These are phyloP conservation scores for Prietella phreatophila DNA, from an alignment of 2,113 vertebrate genomes.

Conservation along the genomic window DNA sequence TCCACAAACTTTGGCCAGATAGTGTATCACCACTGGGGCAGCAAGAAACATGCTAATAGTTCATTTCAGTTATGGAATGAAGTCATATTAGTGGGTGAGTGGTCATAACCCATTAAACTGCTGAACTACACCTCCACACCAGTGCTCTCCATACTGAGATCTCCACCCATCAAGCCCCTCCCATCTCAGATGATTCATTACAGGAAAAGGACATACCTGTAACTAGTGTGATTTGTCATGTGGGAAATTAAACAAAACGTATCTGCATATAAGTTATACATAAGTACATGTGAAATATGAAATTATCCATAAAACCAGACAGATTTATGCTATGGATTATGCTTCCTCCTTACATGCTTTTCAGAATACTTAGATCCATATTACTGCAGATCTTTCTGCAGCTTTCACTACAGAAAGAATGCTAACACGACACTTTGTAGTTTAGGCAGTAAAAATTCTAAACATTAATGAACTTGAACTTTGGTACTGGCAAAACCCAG, in stretches of 20 bases:
- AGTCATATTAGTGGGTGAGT: neutral
- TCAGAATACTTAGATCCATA: neutral
- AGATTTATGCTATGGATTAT: neutral
- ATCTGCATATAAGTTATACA: too few relatives aligned
- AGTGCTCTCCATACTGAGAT: too few relatives aligned
- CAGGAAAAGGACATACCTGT: too few relatives aligned
- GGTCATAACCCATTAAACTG: neutral
- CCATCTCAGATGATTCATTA: too few relatives aligned
- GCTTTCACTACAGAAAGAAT: constrained; percentile 56
- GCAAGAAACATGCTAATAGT: neutral
- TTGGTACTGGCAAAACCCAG: neutral
- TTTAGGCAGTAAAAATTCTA: neutral
- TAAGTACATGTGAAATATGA: too few relatives aligned
- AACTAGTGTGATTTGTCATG: too few relatives aligned
- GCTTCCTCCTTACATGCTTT: neutral
- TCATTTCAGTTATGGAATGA: neutral
- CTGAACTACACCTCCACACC: too few relatives aligned
- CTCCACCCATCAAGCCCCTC: too few relatives aligned
- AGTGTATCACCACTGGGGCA: neutral
- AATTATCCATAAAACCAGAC: neutral
- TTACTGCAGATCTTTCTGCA: neutral
- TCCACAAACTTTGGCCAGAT: neutral
- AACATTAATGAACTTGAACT: neutral
- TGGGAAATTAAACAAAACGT: too few relatives aligned
- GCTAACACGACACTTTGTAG: constrained; percentile 36